Conservation (phyloP, 2,113 vertebrate genomes). For the Corythoichthys intestinalis region DNA sequence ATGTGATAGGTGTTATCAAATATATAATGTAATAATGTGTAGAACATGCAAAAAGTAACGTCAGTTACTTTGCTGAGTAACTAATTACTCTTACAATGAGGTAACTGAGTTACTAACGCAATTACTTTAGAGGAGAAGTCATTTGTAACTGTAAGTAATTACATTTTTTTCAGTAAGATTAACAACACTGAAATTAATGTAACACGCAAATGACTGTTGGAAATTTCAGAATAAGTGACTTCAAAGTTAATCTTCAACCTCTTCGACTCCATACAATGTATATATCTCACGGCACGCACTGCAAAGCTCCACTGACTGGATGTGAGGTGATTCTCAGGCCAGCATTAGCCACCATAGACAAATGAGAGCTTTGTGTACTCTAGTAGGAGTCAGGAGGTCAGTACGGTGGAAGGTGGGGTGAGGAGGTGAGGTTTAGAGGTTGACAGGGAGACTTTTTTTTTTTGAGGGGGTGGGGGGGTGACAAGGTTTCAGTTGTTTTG, state of each 20-base stretch:
- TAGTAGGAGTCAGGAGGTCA: constrained; percentile 67
- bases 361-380: constrained; percentile 66
- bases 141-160: too few relatives aligned
- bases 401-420: constrained; percentile 57
- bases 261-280: not conserved
- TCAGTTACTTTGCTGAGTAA: too few relatives aligned
- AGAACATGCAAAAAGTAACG: too few relatives aligned
- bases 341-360: constrained; percentile 35
- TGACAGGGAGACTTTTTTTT: constrained; percentile 37
- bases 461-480: constrained; percentile 6
- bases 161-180: too few relatives aligned
- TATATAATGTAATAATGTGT: too few relatives aligned
- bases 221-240: too few relatives aligned
- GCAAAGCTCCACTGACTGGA: constrained; percentile 1
- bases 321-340: constrained; percentile 33
- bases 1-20: too few relatives aligned
- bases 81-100: too few relatives aligned
- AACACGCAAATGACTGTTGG: too few relatives aligned
- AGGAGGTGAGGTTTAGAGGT: constrained; percentile 50
- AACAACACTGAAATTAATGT: too few relatives aligned
- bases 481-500: constrained; percentile 68
- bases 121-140: too few relatives aligned
- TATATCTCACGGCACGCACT: constrained; percentile 1
- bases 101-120: too few relatives aligned
- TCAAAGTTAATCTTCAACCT: not conserved